phyloP scores from a whole-genome alignment of 2,113 vertebrate genomes.

The Thunnus maccoyii region DNA sequence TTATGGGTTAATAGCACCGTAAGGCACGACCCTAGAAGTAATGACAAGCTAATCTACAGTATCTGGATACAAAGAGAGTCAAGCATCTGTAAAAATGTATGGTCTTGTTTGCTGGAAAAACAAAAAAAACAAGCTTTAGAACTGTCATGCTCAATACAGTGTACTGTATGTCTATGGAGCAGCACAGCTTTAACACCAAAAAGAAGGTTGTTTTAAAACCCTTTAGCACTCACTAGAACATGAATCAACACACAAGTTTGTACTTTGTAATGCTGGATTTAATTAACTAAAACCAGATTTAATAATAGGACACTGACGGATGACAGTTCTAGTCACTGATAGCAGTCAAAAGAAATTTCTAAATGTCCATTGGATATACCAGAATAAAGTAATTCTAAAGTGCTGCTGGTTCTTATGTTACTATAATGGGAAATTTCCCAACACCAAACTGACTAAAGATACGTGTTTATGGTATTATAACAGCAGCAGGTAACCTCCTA shows the following conservation, averaged over 20 bases:
- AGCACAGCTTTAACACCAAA: neutral
- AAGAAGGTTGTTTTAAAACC: neutral
- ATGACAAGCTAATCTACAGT: too few relatives aligned
- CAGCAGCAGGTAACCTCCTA: slow-evolving; percentile 14
- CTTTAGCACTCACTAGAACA: too few relatives aligned
- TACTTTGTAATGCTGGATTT: slow-evolving; percentile 1
- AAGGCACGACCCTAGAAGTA: too few relatives aligned
- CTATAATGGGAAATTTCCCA: neutral
- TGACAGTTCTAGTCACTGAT: neutral
- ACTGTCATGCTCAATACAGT: too few relatives aligned
- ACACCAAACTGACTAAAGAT: neutral
- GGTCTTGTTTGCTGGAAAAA: too few relatives aligned
- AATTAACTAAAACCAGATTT: neutral
- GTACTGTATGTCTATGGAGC: too few relatives aligned
- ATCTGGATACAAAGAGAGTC: too few relatives aligned
- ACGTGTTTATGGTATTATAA: slow-evolving; percentile 15
- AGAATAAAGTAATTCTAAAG: neutral
- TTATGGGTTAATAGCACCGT: too few relatives aligned
- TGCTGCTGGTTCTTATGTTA: neutral
- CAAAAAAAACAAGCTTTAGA: too few relatives aligned
- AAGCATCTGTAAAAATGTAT: too few relatives aligned
- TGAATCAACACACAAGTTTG: too few relatives aligned
- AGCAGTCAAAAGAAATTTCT: neutral
- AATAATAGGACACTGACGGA: neutral
- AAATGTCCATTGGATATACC: neutral